Evolutionary conservation across 1,140 invertebrate species (phyloP), one percentile per base, ranked within the genome.

Genomic region (Lysiphlebus fabarum): DNA sequence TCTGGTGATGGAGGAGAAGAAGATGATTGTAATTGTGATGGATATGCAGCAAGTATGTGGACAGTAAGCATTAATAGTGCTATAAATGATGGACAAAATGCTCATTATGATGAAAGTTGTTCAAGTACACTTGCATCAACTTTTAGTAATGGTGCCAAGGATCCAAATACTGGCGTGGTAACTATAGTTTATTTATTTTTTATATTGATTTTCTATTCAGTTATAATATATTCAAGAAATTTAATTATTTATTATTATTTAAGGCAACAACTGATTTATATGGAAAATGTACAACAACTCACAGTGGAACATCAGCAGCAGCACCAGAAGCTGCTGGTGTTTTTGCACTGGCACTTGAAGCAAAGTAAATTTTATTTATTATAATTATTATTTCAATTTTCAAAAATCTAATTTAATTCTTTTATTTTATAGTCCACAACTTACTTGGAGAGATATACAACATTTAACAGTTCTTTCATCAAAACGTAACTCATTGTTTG

Each of bases 1-100:
- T 96, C 92, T 49, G 97, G 97, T 11, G 97, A 99, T 71, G 97
- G 97, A 7, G 97, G 97, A 0, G 94, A 96, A 69, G 95, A 98
- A 71, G 97, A 99, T 71, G 97, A 99, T 77, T 99, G 97, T 75
- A 99, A 99, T 74, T 98, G 95, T 72, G 96, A 99, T 73, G 96
- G 96, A 4, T 99, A 99, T 75, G 96, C 97, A 0, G 97, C 97
- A 10, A 95, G 92, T 65, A 99, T 99, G 97, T 99, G 97, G 97
- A 99, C 97, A 1, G 91, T 99, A 38, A 98, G 95, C 65, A 99
- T 99, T 70, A 99, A 99, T 79, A 98, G 95, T 47, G 97, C 96
- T 56, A 99, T 99, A 67, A 99, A 99, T 77, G 95, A 98, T 72
- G 93, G 97, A 1, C 95, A 99, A 76, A 99, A 99, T 72, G 97